Conservation (phyloP, 2,113 vertebrate species). For the Aythya baeri region DNA sequence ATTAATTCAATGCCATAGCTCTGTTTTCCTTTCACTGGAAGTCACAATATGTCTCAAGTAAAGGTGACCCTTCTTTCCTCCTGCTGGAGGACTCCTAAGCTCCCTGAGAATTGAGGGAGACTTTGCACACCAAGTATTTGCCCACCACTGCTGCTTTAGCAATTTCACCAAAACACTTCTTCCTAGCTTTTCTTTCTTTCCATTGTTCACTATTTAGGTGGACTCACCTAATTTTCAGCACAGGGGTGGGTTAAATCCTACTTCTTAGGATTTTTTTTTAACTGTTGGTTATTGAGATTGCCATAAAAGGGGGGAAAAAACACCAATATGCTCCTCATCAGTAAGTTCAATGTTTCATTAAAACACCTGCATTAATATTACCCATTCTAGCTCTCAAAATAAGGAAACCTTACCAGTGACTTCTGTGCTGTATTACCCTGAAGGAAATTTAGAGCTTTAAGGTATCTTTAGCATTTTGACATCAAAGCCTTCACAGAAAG, state of each 20-base stretch:
- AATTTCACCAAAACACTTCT: neutral
- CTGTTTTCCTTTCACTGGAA: neutral
- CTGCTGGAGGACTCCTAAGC: neutral
- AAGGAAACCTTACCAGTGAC: neutral
- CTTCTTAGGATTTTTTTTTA: neutral
- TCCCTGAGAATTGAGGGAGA: neutral
- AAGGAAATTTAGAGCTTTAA: conserved; percentile 4
- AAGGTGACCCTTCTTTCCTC: neutral
- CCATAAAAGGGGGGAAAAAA: neutral
- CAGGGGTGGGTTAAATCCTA: neutral
- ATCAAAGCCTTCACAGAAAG: neutral
- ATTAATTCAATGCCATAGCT: conserved; percentile 19
- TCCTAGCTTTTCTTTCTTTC: neutral
- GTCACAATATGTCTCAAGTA: neutral
- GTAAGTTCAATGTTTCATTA: neutral
- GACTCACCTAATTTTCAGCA: neutral
- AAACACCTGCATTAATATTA: neutral
- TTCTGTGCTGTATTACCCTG: neutral
- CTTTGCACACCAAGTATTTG: neutral
- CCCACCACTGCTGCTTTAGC: neutral
- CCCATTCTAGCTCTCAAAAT: neutral
- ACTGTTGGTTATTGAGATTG: neutral
- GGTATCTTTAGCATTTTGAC: neutral
- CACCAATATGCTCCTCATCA: neutral
- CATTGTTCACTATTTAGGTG: neutral